Conservation (phyloP, 2,797 vertebrate species). For the Hirundo rustica region DNA sequence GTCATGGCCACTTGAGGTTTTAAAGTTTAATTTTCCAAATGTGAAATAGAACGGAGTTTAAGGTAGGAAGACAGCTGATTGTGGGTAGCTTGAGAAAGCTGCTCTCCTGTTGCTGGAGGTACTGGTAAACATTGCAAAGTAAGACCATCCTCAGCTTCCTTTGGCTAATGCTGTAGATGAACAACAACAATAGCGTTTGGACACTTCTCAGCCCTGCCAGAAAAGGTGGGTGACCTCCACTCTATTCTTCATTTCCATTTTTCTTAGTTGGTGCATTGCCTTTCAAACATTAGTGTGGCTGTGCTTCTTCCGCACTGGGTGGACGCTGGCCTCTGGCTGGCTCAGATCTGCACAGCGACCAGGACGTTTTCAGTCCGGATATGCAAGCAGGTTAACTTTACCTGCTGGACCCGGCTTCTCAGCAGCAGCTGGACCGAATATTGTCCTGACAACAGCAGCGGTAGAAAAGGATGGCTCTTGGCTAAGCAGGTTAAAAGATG, state of each 20-base stretch:
- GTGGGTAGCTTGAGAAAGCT: neutral
- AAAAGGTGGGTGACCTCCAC: neutral
- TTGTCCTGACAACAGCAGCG: no score
- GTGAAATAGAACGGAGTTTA: neutral
- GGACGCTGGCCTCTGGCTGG: no score
- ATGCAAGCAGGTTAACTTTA: no score
- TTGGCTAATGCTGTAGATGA: neutral
- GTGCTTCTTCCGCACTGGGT: no score
- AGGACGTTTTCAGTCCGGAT: no score
- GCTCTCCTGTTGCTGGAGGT: neutral
- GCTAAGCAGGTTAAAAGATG: no score
- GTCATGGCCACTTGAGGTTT: neutral
- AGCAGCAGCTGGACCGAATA: no score
- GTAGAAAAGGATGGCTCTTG: no score
- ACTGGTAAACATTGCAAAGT: neutral
- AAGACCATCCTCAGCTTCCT: neutral
- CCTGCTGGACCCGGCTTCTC: no score
- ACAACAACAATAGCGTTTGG: neutral
- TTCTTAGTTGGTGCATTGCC: neutral
- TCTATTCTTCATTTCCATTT: neutral
- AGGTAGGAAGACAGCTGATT: neutral
- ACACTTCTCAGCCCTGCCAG: neutral
- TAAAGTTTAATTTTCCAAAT: neutral
- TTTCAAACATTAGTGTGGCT: no score
- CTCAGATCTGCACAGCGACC: no score